Evolutionary conservation across 1,140 invertebrate species (phyloP).

Genomic region (Aradophagus sp.): DNA sequence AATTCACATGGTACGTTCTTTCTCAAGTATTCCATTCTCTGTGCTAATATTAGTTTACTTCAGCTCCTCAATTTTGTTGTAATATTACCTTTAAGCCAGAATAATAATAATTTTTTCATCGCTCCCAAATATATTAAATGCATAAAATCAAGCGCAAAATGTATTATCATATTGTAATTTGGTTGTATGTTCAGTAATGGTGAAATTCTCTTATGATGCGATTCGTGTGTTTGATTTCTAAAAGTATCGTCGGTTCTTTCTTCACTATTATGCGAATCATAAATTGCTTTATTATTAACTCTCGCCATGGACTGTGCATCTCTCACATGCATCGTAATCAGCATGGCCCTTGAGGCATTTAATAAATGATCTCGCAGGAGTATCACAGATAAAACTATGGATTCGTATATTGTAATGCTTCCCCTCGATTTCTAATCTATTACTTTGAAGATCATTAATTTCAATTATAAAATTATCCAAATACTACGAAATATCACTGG

Average conservation of each 20-base stretch:
- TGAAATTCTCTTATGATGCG: not conserved
- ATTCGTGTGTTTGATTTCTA: not conserved
- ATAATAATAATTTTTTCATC: not conserved
- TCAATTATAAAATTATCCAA: constrained; percentile 34
- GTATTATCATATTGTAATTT: not conserved
- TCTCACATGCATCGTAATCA: constrained; percentile 36
- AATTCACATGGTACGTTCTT: constrained; percentile 10
- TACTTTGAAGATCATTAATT: constrained; percentile 18
- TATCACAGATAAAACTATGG: constrained; percentile 41
- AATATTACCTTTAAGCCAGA: too few relatives aligned
- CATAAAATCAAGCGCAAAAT: constrained; percentile 6
- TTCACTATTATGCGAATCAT: not conserved
- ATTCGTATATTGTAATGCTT: constrained; percentile 16
- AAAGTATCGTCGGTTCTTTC: not conserved
- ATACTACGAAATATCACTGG: constrained; percentile 9
- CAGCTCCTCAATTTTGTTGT: too few relatives aligned
- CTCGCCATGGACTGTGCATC: constrained; percentile 5
- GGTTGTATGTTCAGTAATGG: constrained; percentile 3
- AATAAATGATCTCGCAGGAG: constrained; percentile 27
- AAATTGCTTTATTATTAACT: not conserved
- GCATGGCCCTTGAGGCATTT: constrained; percentile 32
- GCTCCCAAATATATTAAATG: not conserved
- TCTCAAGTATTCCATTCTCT: not conserved
- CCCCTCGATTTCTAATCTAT: constrained; percentile 17
- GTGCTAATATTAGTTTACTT: too few relatives aligned